Evolutionary conservation across 2,797 vertebrate genomes (phyloP).

Genomic region (Amazona ochrocephala): DNA sequence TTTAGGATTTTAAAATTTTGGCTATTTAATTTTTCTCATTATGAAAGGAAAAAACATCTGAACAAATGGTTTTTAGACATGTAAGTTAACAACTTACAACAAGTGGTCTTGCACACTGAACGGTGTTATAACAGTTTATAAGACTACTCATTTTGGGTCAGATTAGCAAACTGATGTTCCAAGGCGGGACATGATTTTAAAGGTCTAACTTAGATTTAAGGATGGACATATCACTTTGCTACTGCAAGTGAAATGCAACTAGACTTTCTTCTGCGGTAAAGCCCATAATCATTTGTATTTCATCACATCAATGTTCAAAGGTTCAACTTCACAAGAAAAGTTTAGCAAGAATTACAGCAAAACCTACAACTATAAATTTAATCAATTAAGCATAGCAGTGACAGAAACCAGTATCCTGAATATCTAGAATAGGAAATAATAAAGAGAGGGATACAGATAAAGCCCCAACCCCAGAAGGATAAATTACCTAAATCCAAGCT

Average conservation of each 20-base stretch:
- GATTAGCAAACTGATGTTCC: neutral
- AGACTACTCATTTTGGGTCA: neutral
- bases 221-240: neutral
- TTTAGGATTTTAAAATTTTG: neutral
- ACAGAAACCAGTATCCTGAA: neutral
- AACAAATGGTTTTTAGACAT: neutral
- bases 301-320: neutral
- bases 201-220: neutral
- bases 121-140: neutral
- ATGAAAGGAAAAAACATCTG: neutral
- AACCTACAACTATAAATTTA: neutral
- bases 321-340: neutral
- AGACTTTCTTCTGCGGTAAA: neutral
- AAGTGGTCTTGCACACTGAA: neutral
- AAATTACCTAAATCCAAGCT: constrained; percentile 47
- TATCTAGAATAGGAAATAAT: neutral
- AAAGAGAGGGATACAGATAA: neutral
- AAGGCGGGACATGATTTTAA: neutral
- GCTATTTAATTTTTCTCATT: neutral
- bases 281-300: neutral
- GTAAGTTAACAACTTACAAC: neutral
- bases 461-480: neutral
- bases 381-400: neutral
- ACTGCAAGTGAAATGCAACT: neutral
- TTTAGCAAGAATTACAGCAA: neutral